phyloP scores from a whole-genome alignment of 1,140 invertebrate genomes.

The Batillaria attramentaria region DNA sequence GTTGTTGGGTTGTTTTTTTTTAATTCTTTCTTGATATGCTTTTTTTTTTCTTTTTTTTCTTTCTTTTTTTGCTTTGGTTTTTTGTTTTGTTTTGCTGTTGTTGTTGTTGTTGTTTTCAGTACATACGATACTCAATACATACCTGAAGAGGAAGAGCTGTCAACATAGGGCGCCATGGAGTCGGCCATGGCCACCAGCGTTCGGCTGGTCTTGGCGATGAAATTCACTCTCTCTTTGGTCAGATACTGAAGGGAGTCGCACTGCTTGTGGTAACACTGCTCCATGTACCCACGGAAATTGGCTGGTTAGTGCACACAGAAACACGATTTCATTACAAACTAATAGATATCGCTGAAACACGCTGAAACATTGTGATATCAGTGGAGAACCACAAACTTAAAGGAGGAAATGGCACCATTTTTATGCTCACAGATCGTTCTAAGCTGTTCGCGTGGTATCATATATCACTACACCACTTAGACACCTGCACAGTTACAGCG shows the following conservation, averaged over 20 bases:
- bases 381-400: not conserved
- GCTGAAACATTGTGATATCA: not conserved
- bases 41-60: not conserved
- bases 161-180: not conserved
- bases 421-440: not conserved
- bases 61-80: not conserved
- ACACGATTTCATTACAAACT: not conserved
- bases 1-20: not conserved
- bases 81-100: not conserved
- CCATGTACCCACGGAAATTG: not conserved
- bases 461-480: not conserved
- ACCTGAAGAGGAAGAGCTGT: not conserved
- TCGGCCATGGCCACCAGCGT: not conserved
- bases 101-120: not conserved
- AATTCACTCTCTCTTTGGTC: not conserved
- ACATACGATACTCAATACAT: not conserved
- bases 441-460: not conserved
- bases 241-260: not conserved
- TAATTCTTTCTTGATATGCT: too few species aligned
- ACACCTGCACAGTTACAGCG: too few species aligned
- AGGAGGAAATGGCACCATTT: not conserved
- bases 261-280: not conserved
- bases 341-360: not conserved
- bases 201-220: constrained; percentile 13
- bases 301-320: not conserved